These are phyloP conservation scores for Aptenodytes patagonicus DNA, from an alignment of 2,113 vertebrate species.

Conservation along the genomic window DNA sequence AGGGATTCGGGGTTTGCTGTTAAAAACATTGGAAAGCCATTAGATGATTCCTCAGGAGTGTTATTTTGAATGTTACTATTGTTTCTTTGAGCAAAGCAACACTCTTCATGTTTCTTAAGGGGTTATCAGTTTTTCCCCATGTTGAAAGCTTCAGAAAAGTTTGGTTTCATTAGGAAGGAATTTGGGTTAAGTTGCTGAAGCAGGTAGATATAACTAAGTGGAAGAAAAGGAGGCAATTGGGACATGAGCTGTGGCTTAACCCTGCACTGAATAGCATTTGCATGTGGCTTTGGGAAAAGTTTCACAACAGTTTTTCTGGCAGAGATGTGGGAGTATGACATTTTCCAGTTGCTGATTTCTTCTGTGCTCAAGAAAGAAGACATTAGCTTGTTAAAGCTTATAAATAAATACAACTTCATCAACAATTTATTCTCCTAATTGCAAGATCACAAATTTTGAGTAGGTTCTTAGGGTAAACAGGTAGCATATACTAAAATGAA, in stretches of 20 bases:
- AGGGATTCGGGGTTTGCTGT: neutral
- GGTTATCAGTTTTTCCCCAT: neutral
- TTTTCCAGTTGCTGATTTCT: neutral
- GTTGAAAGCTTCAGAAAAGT: neutral
- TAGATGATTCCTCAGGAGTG: neutral
- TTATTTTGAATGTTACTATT: neutral
- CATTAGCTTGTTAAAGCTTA: neutral
- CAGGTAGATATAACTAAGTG: neutral
- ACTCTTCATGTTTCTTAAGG: neutral
- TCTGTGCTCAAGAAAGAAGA: neutral
- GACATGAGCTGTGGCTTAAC: neutral
- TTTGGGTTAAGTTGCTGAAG: neutral
- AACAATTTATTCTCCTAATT: neutral
- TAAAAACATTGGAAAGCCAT: neutral
- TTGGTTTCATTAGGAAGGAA: neutral
- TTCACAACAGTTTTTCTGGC: neutral
- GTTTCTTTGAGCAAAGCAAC: neutral
- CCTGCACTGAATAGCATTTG: neutral
- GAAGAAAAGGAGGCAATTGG: neutral
- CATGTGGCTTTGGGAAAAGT: neutral
- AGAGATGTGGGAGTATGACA: neutral
- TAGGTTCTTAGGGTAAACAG: neutral
- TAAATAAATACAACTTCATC: neutral
- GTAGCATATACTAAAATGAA: neutral
- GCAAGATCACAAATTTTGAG: neutral